A percentile compares a stretch with the other conserved stretches of the same genome.
phyloP scores from a whole-genome alignment of 2,888 invertebrate genomes.

The Myathropa florea region DNA sequence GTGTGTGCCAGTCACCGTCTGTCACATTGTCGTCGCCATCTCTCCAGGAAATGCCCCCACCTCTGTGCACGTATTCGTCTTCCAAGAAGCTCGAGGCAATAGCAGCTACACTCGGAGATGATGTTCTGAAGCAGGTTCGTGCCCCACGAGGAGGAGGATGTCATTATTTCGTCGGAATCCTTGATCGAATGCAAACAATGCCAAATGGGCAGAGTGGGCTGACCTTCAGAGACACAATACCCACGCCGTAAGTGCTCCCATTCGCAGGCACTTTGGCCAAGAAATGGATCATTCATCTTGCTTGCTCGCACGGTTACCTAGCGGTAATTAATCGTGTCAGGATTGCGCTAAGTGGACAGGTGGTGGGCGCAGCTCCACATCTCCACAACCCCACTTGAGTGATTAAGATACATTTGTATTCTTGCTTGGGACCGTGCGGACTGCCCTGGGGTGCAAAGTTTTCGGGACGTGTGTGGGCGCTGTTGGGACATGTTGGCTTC shows the following conservation, averaged over 20 bases:
- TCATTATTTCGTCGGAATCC: conserved; percentile 36
- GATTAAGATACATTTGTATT: not conserved
- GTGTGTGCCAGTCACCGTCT: not conserved
- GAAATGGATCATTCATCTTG: not conserved
- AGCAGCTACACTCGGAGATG: not conserved
- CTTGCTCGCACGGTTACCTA: not conserved
- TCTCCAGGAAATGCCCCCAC: not conserved
- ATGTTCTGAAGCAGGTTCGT: not conserved
- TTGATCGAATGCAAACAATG: conserved; percentile 30
- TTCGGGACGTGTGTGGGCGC: not conserved
- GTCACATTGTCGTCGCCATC: not conserved
- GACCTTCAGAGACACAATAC: not conserved
- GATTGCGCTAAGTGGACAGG: conserved; percentile 18
- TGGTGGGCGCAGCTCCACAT: conserved; percentile 1
- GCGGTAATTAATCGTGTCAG: conserved; percentile 37
- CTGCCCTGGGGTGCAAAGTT: not conserved
- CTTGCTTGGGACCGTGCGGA: not conserved
- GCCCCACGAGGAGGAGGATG: conserved; percentile 7
- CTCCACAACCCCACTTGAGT: not conserved
- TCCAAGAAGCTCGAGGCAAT: not conserved
- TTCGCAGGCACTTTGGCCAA: conserved; percentile 1
- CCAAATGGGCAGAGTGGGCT: not conserved
- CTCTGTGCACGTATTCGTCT: too few species aligned
- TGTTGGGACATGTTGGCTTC: not conserved
- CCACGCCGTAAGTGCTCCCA: not conserved